Conservation (phyloP, 2,113 vertebrate genomes). For the Campylorhamphus procurvoides region DNA sequence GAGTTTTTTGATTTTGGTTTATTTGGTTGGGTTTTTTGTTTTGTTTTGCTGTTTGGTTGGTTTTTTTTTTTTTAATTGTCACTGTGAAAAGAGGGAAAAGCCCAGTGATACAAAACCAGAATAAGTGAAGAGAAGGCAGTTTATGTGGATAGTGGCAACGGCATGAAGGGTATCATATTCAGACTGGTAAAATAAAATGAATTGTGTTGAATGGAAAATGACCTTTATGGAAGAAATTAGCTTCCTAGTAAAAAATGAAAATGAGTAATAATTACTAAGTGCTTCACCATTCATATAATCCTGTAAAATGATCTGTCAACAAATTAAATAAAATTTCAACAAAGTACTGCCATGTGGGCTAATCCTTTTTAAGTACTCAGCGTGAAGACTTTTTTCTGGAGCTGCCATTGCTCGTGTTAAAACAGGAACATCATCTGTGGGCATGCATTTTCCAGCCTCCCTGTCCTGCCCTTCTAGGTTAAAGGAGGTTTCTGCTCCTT, state of each 20-base stretch:
- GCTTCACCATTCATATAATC: constrained; percentile 34
- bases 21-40: no score
- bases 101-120: neutral
- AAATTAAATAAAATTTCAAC: neutral
- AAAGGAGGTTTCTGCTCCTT: neutral
- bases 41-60: no score
- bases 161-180: neutral
- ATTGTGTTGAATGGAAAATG: constrained; percentile 49
- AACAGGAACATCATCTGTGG: neutral
- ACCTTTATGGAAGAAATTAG: constrained; percentile 51
- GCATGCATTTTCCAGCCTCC: neutral
- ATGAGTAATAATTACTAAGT: constrained; percentile 61
- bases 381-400: neutral
- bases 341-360: neutral
- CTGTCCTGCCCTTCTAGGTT: neutral
- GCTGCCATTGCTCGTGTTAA: neutral
- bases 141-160: neutral
- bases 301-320: constrained; percentile 43
- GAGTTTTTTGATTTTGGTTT: neutral
- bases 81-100: neutral
- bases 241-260: constrained; percentile 64
- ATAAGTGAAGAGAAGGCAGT: neutral
- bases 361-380: neutral
- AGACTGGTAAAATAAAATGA: constrained; percentile 47
- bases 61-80: neutral